Percentiles rank a stretch among this genome's conserved stretches.
These are phyloP conservation scores for Anastrepha obliqua DNA, from an alignment of 1,140 invertebrate genomes.

Conservation along the genomic window DNA sequence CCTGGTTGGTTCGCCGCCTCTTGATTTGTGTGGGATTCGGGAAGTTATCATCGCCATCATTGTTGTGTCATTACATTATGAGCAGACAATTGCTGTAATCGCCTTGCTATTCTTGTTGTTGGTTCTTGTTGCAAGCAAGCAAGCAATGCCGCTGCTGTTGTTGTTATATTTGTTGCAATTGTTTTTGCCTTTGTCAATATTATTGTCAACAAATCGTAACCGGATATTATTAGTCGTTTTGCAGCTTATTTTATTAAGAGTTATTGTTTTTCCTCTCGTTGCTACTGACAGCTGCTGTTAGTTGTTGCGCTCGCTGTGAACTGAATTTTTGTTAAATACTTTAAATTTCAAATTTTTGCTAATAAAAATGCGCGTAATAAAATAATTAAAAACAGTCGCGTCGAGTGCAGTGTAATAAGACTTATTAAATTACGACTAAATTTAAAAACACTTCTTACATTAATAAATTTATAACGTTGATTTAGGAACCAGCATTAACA, in stretches of 20 bases:
- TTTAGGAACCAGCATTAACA: too few relatives aligned
- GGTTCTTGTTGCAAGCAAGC: too few relatives aligned
- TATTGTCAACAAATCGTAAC: slow-evolving; percentile 41
- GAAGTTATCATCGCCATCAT: slow-evolving; percentile 29
- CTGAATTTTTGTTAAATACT: neutral
- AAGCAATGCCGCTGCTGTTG: neutral
- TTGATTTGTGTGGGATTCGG: slow-evolving; percentile 22
- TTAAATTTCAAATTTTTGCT: neutral
- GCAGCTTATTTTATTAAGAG: neutral
- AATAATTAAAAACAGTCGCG: neutral
- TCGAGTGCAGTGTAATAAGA: neutral
- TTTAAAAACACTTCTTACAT: too few relatives aligned
- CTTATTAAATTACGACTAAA: too few relatives aligned
- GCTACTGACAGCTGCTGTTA: neutral
- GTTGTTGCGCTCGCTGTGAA: neutral
- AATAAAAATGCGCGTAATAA: neutral
- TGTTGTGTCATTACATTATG: neutral
- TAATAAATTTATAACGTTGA: too few relatives aligned
- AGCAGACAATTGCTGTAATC: neutral
- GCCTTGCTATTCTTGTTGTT: neutral
- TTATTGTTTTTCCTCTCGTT: neutral
- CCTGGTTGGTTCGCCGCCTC: neutral
- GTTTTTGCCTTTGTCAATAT: neutral
- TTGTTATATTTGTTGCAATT: neutral
- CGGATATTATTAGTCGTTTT: slow-evolving; percentile 28